Evolutionary conservation across 2,113 vertebrate species (phyloP), one percentile per base, ranked within the genome.

Genomic region (Microcebus murinus): DNA sequence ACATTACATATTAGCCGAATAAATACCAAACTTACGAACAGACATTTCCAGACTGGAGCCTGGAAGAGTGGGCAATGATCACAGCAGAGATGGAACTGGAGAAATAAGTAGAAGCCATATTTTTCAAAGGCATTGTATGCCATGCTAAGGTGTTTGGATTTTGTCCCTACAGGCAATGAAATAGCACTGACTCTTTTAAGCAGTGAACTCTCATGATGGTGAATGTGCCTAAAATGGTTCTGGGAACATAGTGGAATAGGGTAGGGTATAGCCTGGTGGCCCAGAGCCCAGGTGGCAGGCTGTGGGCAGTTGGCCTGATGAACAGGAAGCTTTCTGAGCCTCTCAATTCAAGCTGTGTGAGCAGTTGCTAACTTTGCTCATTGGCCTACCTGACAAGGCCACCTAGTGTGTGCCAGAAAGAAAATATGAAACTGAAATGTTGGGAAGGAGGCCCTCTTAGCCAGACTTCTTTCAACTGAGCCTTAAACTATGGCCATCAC

Each of bases 281-380:
- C 89, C 87, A 25, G 88, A 86, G 91, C 65, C 85, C 82, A 67
- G 61, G 50, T 13, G 17, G n/a, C 59, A 71, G 61, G 55, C 87
- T 76, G 57, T 70, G 73, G 81, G 39, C 70, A 90, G 76, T 29
- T 73, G 92, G 25, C 59, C 45, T 73, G 77, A 65, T 70, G 55
- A 59, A 29, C 55, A n/a, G 59, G 71, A 76, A 91, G 65, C 59
- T 52, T 55, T 36, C 52, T 59, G 48, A 86, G 65, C 29, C 71
- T 90, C 71, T 79, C 65, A 34, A 2, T 57, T 93, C 85, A 91
- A 83, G 81, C 63, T 89, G 55, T 94, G 59, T 77, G 90, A 91
- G 93, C 71, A 88, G 85, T 92, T 96, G 70, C 85, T 79, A 85
- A 25, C 39, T 95, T 70, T 57, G 48, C 42, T 77, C 77, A 50